These are phyloP conservation scores for Mesocricetus auratus DNA, from an alignment of 2,113 vertebrate species.

Conservation along the genomic window DNA sequence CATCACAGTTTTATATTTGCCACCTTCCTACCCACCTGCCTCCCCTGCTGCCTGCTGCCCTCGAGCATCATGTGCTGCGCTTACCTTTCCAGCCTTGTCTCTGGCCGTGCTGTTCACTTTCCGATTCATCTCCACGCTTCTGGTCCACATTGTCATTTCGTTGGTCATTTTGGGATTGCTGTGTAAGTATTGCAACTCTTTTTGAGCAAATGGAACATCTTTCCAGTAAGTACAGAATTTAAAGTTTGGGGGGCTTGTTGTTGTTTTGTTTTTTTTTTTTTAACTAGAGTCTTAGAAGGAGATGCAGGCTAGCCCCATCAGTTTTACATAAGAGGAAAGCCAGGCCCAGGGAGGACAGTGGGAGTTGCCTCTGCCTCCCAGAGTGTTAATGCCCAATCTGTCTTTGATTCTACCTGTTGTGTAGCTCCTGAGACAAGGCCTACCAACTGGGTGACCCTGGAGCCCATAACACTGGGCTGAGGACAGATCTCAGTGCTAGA, in stretches of 20 bases:
- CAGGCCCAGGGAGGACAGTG: background rate
- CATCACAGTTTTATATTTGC: no score
- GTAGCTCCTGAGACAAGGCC: background rate
- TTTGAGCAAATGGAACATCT: background rate
- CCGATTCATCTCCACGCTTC: conserved; percentile 84
- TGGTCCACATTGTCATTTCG: conserved; percentile 87
- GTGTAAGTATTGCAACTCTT: conserved; percentile 87
- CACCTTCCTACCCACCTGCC: accelerated
- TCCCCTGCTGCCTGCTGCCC: accelerated
- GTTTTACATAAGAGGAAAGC: background rate
- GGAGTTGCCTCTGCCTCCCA: background rate
- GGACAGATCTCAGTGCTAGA: background rate
- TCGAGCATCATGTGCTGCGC: background rate
- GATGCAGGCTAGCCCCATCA: background rate
- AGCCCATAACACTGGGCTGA: background rate
- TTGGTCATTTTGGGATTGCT: conserved; percentile 86
- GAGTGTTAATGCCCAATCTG: background rate
- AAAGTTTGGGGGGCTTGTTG: background rate
- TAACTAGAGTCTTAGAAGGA: background rate
- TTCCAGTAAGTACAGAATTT: background rate
- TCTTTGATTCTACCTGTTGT: background rate
- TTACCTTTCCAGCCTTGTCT: conserved; percentile 86
- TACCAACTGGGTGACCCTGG: background rate
- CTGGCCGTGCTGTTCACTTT: conserved; percentile 85
- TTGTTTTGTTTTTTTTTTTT: background rate